A percentile compares a stretch with the other conserved stretches of the same genome.
Evolutionary conservation across 2,113 vertebrate genomes (phyloP).

Genomic region (Caracal caracal): DNA sequence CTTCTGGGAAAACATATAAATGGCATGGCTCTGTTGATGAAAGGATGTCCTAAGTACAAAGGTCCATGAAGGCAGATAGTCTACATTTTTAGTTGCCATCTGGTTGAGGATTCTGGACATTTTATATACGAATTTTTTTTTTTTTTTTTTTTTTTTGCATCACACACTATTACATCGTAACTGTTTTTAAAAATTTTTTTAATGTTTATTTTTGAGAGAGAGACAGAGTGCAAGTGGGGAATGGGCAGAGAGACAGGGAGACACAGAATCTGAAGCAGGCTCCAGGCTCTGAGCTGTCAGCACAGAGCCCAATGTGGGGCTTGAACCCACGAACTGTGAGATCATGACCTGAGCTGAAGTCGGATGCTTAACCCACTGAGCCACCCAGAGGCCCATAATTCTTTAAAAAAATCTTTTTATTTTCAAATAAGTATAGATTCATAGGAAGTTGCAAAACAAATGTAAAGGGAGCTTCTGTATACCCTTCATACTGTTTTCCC

Average conservation of each 20-base stretch:
- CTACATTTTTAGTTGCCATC: background rate
- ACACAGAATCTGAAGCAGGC: no score
- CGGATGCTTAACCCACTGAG: no score
- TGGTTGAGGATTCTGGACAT: background rate
- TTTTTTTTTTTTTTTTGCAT: background rate
- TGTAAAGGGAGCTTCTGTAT: background rate
- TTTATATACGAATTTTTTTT: background rate
- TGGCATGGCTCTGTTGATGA: background rate
- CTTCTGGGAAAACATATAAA: slow-evolving; percentile 38
- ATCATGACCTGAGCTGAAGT: no score
- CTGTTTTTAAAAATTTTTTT: background rate
- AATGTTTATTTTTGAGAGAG: no score
- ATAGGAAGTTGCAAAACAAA: background rate
- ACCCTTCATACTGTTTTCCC: background rate
- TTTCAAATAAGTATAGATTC: background rate
- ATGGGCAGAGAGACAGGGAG: no score
- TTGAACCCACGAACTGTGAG: no score
- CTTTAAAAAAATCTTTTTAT: background rate
- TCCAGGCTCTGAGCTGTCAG: no score
- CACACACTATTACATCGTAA: background rate
- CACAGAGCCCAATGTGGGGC: no score
- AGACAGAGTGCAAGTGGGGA: no score
- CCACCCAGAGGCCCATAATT: background rate
- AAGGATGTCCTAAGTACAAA: background rate
- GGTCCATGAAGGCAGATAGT: background rate